Percentiles rank a stretch among this genome's conserved stretches.
These are phyloP conservation scores for Eulemur coronatus DNA, from an alignment of 2,797 vertebrate genomes.

Conservation along the genomic window DNA sequence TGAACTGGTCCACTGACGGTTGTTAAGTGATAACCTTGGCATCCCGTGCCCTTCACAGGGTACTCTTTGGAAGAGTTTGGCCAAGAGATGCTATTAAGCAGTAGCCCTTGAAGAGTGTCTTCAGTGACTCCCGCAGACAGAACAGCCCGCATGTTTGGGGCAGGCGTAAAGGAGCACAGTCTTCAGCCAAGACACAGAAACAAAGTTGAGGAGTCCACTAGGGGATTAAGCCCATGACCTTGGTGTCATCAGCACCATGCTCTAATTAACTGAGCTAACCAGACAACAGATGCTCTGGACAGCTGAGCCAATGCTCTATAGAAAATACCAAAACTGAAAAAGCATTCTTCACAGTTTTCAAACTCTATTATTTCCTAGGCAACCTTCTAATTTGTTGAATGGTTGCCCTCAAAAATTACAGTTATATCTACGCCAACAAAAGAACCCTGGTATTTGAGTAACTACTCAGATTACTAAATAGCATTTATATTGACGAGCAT, in stretches of 20 bases:
- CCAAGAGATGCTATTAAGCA: neutral
- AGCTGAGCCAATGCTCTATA: neutral
- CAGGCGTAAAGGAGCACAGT: neutral
- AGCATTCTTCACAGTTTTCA: neutral
- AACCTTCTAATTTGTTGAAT: conserved; percentile 18
- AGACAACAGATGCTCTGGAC: conserved; percentile 11
- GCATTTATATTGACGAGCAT: neutral
- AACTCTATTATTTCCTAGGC: neutral
- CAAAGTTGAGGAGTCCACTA: neutral
- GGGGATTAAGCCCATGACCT: conserved; percentile 25
- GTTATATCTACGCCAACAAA: neutral
- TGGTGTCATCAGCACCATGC: neutral
- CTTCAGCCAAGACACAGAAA: neutral
- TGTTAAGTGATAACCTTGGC: neutral
- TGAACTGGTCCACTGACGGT: neutral
- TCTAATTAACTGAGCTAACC: conserved; percentile 52
- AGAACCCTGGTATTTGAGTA: neutral
- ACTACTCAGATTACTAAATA: neutral
- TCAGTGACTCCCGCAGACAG: neutral
- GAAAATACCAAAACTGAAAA: neutral
- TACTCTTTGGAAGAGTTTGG: neutral
- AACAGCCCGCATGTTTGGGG: neutral
- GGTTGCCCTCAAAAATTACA: neutral
- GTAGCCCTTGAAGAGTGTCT: neutral
- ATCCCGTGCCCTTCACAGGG: neutral